phyloP scores from a whole-genome alignment of 2,797 vertebrate species.

The Catharus ustulatus region DNA sequence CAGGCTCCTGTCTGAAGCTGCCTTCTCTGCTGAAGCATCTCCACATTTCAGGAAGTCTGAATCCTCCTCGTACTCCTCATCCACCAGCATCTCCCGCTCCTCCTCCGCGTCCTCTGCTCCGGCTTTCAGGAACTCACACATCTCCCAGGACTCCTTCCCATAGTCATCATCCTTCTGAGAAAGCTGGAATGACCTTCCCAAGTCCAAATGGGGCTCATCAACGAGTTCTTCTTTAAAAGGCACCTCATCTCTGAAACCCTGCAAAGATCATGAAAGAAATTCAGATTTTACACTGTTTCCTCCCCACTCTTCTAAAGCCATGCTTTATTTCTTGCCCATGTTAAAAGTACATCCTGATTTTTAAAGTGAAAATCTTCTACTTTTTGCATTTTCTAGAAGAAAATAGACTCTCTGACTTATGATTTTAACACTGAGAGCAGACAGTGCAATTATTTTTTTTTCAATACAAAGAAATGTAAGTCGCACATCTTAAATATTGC shows the following conservation, averaged over 20 bases:
- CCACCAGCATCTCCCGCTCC: conserved; percentile 89
- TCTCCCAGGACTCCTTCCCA: conserved; percentile 78
- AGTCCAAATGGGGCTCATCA: conserved; percentile 81
- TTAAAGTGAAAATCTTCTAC: background rate
- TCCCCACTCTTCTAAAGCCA: background rate
- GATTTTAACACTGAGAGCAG: background rate
- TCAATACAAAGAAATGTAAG: background rate
- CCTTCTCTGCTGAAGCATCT: background rate
- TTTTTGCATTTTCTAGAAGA: background rate
- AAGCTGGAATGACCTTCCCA: conserved; percentile 78
- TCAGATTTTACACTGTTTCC: background rate
- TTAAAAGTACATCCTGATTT: background rate
- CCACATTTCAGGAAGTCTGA: conserved; percentile 3
- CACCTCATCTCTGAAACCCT: conserved; percentile 82
- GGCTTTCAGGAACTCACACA: conserved; percentile 70
- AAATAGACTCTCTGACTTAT: background rate
- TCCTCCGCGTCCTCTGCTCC: conserved; percentile 41
- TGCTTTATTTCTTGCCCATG: background rate
- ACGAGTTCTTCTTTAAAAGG: conserved; percentile 80
- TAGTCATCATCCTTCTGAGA: conserved; percentile 39
- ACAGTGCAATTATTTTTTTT: background rate
- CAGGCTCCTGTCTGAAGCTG: background rate
- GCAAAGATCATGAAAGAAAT: background rate
- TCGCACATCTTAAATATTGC: background rate
- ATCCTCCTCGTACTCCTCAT: conserved; percentile 79